These are phyloP conservation scores for Athalia rosae DNA, from an alignment of 2,888 invertebrate species.

Conservation along the genomic window DNA sequence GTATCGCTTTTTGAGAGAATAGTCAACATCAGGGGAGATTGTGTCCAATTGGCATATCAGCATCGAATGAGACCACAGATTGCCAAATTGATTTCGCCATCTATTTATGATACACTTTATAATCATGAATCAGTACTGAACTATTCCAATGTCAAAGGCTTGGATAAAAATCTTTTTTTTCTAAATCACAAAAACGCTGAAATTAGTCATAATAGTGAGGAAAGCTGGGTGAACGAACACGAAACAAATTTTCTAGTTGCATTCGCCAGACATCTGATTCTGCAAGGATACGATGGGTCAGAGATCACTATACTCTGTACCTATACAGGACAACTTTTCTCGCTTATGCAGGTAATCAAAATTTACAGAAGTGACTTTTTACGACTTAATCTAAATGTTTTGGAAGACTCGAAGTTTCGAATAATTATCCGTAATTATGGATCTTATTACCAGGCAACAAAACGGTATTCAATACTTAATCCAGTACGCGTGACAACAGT, in stretches of 20 bases:
- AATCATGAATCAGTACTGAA: conserved; percentile 40
- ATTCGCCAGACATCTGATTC: conserved; percentile 46
- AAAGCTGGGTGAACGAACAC: conserved; percentile 45
- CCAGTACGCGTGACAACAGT: conserved; percentile 79
- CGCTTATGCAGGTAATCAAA: conserved; percentile 35
- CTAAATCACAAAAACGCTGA: conserved; percentile 43
- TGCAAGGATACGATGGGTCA: conserved; percentile 45
- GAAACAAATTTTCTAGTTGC: conserved; percentile 46
- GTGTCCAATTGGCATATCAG: conserved; percentile 72
- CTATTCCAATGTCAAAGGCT: conserved; percentile 45
- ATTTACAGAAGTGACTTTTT: not conserved
- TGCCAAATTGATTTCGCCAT: conserved; percentile 46
- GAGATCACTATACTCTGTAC: conserved; percentile 50
- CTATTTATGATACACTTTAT: conserved; percentile 47
- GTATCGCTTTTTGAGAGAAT: conserved; percentile 76
- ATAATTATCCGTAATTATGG: not conserved
- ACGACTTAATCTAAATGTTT: not conserved
- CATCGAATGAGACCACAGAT: conserved; percentile 75
- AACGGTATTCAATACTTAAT: conserved; percentile 4
- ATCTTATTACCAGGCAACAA: conserved; percentile 5
- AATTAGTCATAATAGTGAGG: conserved; percentile 32
- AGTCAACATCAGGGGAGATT: conserved; percentile 72
- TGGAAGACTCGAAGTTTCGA: not conserved
- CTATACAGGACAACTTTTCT: conserved; percentile 48
- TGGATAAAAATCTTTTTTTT: conserved; percentile 47